Base-by-base conservation (phyloP, 2,888 invertebrate genomes). In the Euspilapteryx auroguttella region DNA sequence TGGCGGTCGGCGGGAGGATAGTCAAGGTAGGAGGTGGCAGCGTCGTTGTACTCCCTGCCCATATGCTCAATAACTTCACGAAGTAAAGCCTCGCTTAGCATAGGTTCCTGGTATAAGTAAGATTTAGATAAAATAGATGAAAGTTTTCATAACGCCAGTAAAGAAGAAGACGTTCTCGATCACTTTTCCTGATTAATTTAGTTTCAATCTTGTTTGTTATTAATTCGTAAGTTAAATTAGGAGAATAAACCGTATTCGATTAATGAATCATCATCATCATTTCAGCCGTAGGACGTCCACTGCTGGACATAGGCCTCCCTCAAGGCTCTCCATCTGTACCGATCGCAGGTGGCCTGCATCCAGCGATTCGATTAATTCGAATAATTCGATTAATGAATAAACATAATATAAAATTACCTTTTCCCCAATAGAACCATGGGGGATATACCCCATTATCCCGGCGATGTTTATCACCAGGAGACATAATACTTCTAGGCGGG, bases 61-160 rank as follows among this genome's bases (percentile, higher is more conserved):
- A 90, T 86, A 33, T 86, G 82, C 49, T 85, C 87, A 27, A 89
- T 83, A 15, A 90, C 75, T 48, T 90, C 88, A 36, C 86, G 84
- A 32, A 91, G 73, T 35, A 90, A 71, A 32, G 82, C 80, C 47
- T 87, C 86, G 28, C 86, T 83, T 42, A 88, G 69, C 35, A 82
- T 77, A 45, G 79, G 81, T 38, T 86, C 83, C 73, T 85, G 45
- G 21, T 34, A 27, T 10, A n/a, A 9, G 24, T 5, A 3, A 9
- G 3, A 6, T 2, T 24, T 12, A 5, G 6, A 20, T 20, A 5
- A 20, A 7, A 7, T 20, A 20, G 6, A 20, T 20, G 5, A 7
- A 20, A 8, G 8, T 20, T 20, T 5, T 20, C 5, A 7, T 20
- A 5, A 20, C 9, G 8, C 20, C 20, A 7, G 8, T 8, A 20